A percentile compares a stretch with the other conserved stretches of the same genome.
These are phyloP conservation scores for Trisateles emortualis DNA, from an alignment of 2,888 invertebrate species.

Conservation along the genomic window DNA sequence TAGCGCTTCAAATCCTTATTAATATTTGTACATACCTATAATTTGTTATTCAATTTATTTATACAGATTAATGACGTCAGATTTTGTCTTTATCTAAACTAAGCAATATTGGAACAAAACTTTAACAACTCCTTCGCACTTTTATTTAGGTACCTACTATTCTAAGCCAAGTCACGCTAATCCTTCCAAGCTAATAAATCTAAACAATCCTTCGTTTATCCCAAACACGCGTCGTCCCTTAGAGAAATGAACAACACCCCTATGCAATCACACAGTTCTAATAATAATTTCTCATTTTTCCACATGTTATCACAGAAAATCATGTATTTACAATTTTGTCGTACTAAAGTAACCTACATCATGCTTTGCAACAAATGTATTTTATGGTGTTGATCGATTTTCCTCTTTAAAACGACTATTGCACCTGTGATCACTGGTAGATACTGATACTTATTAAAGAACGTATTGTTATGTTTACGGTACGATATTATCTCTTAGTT, in stretches of 20 bases:
- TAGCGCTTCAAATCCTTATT: constrained; percentile 9
- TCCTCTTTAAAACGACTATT: constrained; percentile 60
- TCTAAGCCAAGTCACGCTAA: constrained; percentile 27
- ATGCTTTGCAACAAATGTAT: constrained; percentile 76
- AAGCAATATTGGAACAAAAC: constrained; percentile 24
- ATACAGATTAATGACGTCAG: constrained; percentile 9
- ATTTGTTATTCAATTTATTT: constrained; percentile 9
- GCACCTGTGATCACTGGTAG: constrained; percentile 13
- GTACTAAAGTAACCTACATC: constrained; percentile 80
- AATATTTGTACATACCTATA: constrained; percentile 15
- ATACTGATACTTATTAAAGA: too few relatives aligned
- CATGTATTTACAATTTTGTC: constrained; percentile 87
- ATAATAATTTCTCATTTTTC: constrained; percentile 81
- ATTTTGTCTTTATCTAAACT: constrained; percentile 22
- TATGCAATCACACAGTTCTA: constrained; percentile 86
- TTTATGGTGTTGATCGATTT: constrained; percentile 67
- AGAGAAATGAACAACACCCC: constrained; percentile 78
- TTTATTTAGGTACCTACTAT: constrained; percentile 19
- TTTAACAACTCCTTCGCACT: constrained; percentile 21
- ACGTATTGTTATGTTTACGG: too few relatives aligned
- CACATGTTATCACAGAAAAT: constrained; percentile 88
- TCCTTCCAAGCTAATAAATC: constrained; percentile 26
- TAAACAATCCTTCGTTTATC: constrained; percentile 45
- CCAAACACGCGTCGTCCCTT: constrained; percentile 70
- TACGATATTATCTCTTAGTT: neutral